Percentiles rank a stretch among this genome's conserved stretches.
These are phyloP conservation scores for Agriopis leucophaearia DNA, from an alignment of 2,888 invertebrate species.

Conservation along the genomic window DNA sequence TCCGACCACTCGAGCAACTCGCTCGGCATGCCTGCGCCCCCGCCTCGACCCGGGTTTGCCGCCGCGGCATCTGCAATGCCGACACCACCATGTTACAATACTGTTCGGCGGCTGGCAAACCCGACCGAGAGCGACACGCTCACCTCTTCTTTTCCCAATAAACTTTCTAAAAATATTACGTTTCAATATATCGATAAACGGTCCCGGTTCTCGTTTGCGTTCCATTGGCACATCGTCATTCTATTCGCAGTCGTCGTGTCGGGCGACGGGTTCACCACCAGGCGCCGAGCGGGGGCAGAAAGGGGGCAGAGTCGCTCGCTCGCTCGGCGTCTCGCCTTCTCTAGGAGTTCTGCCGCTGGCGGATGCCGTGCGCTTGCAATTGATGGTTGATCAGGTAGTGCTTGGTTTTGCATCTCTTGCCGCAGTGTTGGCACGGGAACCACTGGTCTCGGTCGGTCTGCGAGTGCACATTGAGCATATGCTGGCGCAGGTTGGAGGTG, in stretches of 20 bases:
- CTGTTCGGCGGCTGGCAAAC: conserved; percentile 63
- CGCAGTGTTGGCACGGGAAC: conserved; percentile 91
- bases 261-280: conserved; percentile 53
- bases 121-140: conserved; percentile 59
- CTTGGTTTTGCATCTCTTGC: conserved; percentile 91
- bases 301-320: conserved; percentile 51
- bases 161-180: conserved; percentile 74
- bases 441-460: conserved; percentile 90
- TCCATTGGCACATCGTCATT: conserved; percentile 38
- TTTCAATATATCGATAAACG: conserved; percentile 53
- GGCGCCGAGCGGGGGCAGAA: conserved; percentile 60
- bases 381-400: conserved; percentile 92
- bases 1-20: conserved; percentile 55
- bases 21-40: conserved; percentile 31
- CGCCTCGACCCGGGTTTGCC: conserved; percentile 52
- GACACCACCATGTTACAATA: conserved; percentile 75
- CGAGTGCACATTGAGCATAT: conserved; percentile 91
- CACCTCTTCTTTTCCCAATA: conserved; percentile 60
- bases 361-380: conserved; percentile 91
- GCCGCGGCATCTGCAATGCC: conserved; percentile 88
- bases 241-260: not conserved
- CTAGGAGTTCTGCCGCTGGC: conserved; percentile 88
- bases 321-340: conserved; percentile 74
- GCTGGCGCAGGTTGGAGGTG: conserved; percentile 91
- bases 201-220: conserved; percentile 47